A percentile compares a stretch with the other conserved stretches of the same genome.
These are phyloP conservation scores for Megalops cyprinoides DNA, from an alignment of 2,797 vertebrate species.

Conservation along the genomic window DNA sequence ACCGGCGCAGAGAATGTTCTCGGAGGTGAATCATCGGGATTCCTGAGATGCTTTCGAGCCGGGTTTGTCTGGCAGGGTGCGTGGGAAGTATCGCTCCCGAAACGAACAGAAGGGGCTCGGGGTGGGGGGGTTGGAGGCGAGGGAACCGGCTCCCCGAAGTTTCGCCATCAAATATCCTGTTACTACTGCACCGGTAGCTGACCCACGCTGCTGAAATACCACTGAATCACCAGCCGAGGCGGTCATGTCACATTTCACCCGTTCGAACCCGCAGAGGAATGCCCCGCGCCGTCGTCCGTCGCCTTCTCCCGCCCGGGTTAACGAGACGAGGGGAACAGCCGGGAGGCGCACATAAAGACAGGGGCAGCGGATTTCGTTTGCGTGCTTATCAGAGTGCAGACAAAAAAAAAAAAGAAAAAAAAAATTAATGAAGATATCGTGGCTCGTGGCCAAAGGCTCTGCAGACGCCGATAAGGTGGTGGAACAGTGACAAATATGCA, in stretches of 20 bases:
- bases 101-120: background rate
- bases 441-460: slow-evolving; percentile 36
- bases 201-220: background rate
- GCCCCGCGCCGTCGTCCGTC: no score
- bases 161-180: background rate
- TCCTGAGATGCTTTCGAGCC: background rate
- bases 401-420: slow-evolving; percentile 42
- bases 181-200: no score
- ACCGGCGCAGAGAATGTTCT: background rate
- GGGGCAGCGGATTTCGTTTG: slow-evolving; percentile 43
- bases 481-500: slow-evolving; percentile 42
- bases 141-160: background rate
- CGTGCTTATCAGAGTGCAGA: slow-evolving; percentile 58
- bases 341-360: background rate
- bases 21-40: slow-evolving; percentile 7
- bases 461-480: slow-evolving; percentile 27
- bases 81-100: background rate
- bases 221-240: no score
- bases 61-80: background rate
- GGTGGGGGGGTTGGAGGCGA: background rate
- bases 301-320: no score
- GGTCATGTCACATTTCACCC: no score
- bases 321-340: background rate
- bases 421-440: slow-evolving; percentile 61
- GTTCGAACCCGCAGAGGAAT: no score